Evolutionary conservation across 2,113 vertebrate genomes (phyloP).

Genomic region (Chaetodon auriga): DNA sequence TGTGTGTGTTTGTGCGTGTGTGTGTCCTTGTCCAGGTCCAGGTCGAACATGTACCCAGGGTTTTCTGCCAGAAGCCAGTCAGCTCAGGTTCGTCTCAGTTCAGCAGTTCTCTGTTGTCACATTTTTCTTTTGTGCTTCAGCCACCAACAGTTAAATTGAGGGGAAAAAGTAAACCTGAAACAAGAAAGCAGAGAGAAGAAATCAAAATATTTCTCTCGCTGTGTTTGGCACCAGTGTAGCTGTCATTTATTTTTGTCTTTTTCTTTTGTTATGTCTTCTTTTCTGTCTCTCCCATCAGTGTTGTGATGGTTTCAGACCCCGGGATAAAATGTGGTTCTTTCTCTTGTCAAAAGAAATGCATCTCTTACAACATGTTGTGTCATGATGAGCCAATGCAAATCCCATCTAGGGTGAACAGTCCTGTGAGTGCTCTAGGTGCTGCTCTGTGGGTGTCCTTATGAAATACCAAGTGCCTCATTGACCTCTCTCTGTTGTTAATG

Average conservation of each 20-base stretch:
- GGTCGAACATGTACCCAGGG: conserved; percentile 36
- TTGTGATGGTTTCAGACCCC: conserved; percentile 33
- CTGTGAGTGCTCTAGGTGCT: conserved; percentile 14
- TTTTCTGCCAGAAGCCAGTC: conserved; percentile 28
- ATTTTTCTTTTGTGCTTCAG: conserved; percentile 44
- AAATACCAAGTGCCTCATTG: conserved; percentile 22
- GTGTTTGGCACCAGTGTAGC: conserved; percentile 32
- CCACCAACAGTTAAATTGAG: conserved; percentile 65
- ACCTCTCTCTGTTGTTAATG: conserved; percentile 15
- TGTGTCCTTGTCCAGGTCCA: conserved; percentile 23
- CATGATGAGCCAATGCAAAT: not conserved
- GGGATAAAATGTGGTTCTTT: conserved; percentile 12
- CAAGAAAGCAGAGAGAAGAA: conserved; percentile 2
- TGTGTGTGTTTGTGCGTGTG: not conserved
- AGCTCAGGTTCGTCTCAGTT: conserved; percentile 42
- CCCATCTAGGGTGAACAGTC: not conserved
- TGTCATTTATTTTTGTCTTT: conserved; percentile 35
- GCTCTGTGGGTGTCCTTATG: conserved; percentile 13
- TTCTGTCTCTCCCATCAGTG: not conserved
- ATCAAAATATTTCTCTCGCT: conserved; percentile 21
- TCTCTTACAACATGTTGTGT: not conserved
- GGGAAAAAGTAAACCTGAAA: conserved; percentile 40
- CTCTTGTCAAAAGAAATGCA: conserved; percentile 39
- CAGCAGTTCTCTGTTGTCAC: conserved; percentile 49
- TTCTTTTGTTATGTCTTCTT: conserved; percentile 17